Percentiles rank a stretch among this genome's conserved stretches.
These are phyloP conservation scores for Pseudococcus jackbeardsleyi DNA, from an alignment of 2,888 invertebrate species.

Conservation along the genomic window DNA sequence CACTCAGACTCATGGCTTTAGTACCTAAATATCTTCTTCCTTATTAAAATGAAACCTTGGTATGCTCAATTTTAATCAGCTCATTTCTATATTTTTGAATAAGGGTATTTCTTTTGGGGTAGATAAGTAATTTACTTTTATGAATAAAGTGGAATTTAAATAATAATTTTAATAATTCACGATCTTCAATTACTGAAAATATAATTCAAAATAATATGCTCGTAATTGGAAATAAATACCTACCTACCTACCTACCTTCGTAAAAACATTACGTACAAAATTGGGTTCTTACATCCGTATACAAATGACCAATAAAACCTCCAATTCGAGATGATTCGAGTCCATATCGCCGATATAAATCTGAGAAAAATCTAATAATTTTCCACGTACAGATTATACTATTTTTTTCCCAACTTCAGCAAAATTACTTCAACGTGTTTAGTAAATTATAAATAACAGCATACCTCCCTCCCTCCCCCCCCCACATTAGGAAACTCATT, in stretches of 20 bases:
- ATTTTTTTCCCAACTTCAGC: background rate
- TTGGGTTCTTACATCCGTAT: background rate
- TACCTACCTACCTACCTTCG: background rate
- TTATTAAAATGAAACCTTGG: too few relatives aligned
- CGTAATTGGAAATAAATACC: background rate
- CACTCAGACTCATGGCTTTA: too few relatives aligned
- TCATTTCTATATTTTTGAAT: too few relatives aligned
- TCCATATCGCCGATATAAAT: background rate
- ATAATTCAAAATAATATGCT: too few relatives aligned
- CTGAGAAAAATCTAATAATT: background rate
- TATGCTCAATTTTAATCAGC: too few relatives aligned
- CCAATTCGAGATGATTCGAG: constrained; percentile 6
- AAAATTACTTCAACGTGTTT: too few relatives aligned
- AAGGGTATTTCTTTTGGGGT: too few relatives aligned
- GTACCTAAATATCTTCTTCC: too few relatives aligned
- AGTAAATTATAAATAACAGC: background rate
- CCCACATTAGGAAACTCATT: background rate
- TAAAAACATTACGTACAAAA: background rate
- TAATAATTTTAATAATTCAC: too few relatives aligned
- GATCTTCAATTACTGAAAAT: too few relatives aligned
- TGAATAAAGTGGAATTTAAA: too few relatives aligned
- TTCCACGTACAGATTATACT: background rate
- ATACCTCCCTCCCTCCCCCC: background rate
- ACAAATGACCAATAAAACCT: background rate
- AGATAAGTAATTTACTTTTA: too few relatives aligned